Base-by-base conservation (phyloP, 1,140 invertebrate species). In the Coelopa frigida region DNA sequence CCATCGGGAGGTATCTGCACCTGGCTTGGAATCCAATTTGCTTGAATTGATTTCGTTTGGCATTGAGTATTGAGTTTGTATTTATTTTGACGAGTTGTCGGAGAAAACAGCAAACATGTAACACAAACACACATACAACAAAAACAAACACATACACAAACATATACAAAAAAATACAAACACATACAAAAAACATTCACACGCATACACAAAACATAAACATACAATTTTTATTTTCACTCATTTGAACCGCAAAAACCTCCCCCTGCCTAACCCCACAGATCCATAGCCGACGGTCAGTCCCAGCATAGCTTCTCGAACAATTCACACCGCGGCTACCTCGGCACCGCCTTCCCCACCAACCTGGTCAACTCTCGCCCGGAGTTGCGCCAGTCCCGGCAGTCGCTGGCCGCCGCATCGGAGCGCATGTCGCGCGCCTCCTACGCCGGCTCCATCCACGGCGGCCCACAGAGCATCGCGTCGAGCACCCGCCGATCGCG, bases 301-400 rank as follows among this genome's bases (percentile, higher is more conserved):
- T 88, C 86, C 20, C 85, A 89, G 61, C 83, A 89, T 56, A 88
- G 85, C 56, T 89, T 87, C 60, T 85, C 85, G 15, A 84, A 85
- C 52, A 83, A 87, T 56, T 87, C 85, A 20, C 82, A 76, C 45
- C 71, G 82, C 46, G 74, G 77, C 43, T 88, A 87, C 62, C 79
- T 87, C 56, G 72, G 76, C 40, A 76, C 76, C 37, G 80, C 79
- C 44, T 82, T 87, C 54, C 80, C 83, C 14, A 79, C 79, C 44
- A 87, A 86, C 67, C 74, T 89, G 53, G 78, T 87, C 50, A 82
- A 80, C 59, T 84, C 85, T 1, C 76, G 86, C 70, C 82, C 84
- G 75, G 86, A 89, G 71, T 69, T 90, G 46, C 77, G 86, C 36
- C 86, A 89, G 61, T 89, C 86, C 12, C 75, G 85, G 17, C 86